These are phyloP conservation scores for Phrynocephalus versicolor DNA, from an alignment of 2,113 vertebrate species.

Conservation along the genomic window DNA sequence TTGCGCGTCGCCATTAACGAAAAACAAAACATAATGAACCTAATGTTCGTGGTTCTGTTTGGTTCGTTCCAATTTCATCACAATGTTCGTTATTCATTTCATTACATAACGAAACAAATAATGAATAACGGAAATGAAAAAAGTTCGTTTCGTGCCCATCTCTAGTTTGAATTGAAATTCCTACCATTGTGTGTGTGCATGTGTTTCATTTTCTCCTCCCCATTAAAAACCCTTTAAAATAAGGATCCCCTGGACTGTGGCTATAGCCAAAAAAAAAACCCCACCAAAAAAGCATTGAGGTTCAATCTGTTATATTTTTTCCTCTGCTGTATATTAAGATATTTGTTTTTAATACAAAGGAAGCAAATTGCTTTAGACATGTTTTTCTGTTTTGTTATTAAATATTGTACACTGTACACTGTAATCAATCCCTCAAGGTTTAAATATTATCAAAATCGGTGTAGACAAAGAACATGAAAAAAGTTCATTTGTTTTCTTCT, in stretches of 20 bases:
- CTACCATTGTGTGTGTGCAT: background rate
- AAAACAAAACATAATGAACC: too few relatives aligned
- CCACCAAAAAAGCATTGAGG: background rate
- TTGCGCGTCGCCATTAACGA: too few relatives aligned
- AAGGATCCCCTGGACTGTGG: background rate
- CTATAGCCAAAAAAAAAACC: too few relatives aligned
- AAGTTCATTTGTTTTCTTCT: background rate
- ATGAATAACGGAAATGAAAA: too few relatives aligned
- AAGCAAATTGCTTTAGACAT: background rate
- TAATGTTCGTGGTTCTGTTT: too few relatives aligned
- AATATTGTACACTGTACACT: background rate
- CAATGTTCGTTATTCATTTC: too few relatives aligned
- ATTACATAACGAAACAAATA: too few relatives aligned
- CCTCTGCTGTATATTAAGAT: background rate
- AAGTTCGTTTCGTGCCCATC: too few relatives aligned
- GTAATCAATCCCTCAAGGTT: background rate
- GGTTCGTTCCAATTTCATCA: too few relatives aligned
- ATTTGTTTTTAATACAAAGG: background rate
- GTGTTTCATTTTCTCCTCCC: background rate
- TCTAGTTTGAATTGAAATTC: background rate
- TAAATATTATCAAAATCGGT: slow-evolving; percentile 4
- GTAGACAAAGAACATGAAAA: slow-evolving; percentile 1
- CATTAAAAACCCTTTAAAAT: background rate
- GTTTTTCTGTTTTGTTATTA: slow-evolving; percentile 1
- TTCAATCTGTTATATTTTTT: background rate